Percentiles rank a stretch among this genome's conserved stretches.
phyloP scores from a whole-genome alignment of 2,113 vertebrate genomes.

The Trochalopteron elliotii region DNA sequence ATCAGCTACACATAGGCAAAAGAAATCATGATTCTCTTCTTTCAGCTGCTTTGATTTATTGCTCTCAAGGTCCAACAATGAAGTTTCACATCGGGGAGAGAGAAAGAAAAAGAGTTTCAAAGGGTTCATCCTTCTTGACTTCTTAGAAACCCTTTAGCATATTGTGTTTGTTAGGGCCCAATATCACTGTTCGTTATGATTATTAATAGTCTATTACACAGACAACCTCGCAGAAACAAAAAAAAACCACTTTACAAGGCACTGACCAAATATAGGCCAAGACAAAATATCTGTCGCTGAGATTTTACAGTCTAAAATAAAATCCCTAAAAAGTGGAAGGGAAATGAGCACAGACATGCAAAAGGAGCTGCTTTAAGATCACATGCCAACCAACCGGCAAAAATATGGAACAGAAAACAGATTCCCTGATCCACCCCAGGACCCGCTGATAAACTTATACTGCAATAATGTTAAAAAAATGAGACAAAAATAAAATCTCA shows the following conservation, averaged over 20 bases:
- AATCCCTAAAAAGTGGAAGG: background rate
- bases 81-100: conserved; percentile 39
- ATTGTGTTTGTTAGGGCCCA: background rate
- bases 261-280: background rate
- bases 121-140: background rate
- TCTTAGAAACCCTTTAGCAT: conserved; percentile 1
- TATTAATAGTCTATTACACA: background rate
- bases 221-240: background rate
- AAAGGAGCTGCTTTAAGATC: background rate
- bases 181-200: background rate
- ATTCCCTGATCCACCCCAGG: background rate
- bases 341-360: background rate
- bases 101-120: conserved; percentile 31
- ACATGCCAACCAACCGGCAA: background rate
- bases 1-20: background rate
- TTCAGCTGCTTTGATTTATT: conserved; percentile 47
- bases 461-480: background rate
- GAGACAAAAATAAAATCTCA: background rate
- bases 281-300: background rate
- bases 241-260: background rate
- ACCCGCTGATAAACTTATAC: background rate
- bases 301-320: background rate
- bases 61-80: conserved; percentile 5
- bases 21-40: conserved; percentile 1
- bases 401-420: background rate